phyloP scores from a whole-genome alignment of 2,113 vertebrate species.

The Varanus salvator region DNA sequence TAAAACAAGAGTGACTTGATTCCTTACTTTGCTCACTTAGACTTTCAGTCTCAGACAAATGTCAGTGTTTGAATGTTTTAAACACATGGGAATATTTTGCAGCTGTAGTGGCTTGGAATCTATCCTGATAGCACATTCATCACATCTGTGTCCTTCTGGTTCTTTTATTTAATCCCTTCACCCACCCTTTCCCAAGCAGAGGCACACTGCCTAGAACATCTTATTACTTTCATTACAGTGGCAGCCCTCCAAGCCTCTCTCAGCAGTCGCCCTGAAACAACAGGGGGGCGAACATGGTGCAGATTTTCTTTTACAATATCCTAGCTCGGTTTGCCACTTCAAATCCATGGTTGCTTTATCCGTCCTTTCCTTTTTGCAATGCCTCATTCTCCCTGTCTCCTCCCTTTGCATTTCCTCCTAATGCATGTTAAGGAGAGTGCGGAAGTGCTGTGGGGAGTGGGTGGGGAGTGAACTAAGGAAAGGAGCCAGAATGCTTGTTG shows the following conservation, averaged over 20 bases:
- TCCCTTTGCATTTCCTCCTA: neutral
- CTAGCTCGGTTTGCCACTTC: conserved; percentile 18
- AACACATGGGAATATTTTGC: conserved; percentile 49
- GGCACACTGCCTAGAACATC: conserved; percentile 54
- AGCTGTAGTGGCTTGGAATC: conserved; percentile 54
- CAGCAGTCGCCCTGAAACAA: conserved; percentile 46
- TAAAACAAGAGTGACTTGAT: neutral
- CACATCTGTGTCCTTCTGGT: conserved; percentile 38
- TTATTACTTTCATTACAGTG: conserved; percentile 49
- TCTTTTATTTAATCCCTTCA: conserved; percentile 46
- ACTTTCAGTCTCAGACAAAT: conserved; percentile 31
- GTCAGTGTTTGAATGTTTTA: neutral
- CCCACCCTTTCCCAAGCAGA: conserved; percentile 34
- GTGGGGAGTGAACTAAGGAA: neutral
- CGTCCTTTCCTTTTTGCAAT: fast-evolving
- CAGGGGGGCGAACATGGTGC: neutral
- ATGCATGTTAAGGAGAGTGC: neutral
- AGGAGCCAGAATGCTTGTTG: neutral
- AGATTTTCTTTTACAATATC: conserved; percentile 28
- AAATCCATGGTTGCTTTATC: neutral
- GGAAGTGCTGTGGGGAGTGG: neutral
- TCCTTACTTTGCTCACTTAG: conserved; percentile 6
- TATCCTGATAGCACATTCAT: conserved; percentile 39
- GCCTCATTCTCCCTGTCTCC: neutral
- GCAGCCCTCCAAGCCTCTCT: conserved; percentile 20